Evolutionary conservation across 2,888 invertebrate genomes (phyloP), one percentile per base, ranked within the genome.

Genomic region (Cataglyphis livida): DNA sequence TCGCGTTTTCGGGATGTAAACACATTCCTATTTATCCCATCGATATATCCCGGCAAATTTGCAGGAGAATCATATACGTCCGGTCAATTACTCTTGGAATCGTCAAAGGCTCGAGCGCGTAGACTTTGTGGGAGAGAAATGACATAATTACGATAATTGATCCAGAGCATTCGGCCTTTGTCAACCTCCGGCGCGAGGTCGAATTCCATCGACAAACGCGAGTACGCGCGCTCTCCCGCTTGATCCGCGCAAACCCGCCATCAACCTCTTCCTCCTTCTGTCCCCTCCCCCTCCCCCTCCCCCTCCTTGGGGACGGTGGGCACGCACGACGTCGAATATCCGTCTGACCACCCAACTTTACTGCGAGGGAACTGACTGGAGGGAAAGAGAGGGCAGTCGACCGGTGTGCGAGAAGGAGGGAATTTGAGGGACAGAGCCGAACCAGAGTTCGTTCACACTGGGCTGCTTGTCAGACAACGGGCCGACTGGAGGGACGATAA

Each of bases 371-470:
- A 86, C 81, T 84, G 85, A 70, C 41, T 70, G 81, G 85, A 84
- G 85, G 84, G 87, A 75, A 35, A 35, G 38, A 75, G 59, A 35
- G n/a, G 35, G 44, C 54, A 54, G 66, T 66, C 76, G 78, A 70
- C 59, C 78, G 59, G 35, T 51, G 66, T 81, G 75, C 59, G 81
- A 82, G 59, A 84, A 64, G 48, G 57, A 78, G 81, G 59, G 83
- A 82, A 85, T 61, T 78, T 38, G 57, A 81, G 85, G 28, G 79
- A 78, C 66, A 41, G 82, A 82, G 75, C 83, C 87, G 88, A 87
- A 88, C 82, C 84, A 74, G 91, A 93, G 92, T 93, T 93, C 92
- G 89, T 92, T 92, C 92, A 92, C 92, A 91, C 91, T 88, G 91
- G 84, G 85, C 84, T 85, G 86, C 85, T 85, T 88, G 86, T 86